Evolutionary conservation across 35 echinoderm and acorn worm genomes (phyloP).

Genomic region (Ptychodera flava): DNA sequence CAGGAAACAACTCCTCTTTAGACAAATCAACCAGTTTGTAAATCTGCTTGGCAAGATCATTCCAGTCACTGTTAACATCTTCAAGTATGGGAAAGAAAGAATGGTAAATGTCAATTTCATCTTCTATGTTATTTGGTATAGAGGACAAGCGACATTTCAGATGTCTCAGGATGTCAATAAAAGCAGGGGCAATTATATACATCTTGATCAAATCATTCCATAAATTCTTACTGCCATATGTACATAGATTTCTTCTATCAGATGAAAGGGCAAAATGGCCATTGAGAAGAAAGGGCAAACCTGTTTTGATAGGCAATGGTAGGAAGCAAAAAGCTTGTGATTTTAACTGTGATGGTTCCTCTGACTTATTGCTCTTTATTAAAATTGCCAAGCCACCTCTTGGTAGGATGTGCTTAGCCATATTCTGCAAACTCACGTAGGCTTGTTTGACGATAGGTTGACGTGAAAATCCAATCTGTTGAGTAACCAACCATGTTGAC

Average conservation of each 20-base stretch:
- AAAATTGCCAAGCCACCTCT: not conserved
- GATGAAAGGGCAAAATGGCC: conserved; percentile 57
- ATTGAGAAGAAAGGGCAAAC: conserved; percentile 50
- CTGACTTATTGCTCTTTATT: not conserved
- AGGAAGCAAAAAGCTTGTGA: conserved; percentile 41
- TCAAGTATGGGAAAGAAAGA: not conserved
- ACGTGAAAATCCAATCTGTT: conserved; percentile 13
- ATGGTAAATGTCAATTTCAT: not conserved
- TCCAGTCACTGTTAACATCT: not conserved
- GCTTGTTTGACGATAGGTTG: not conserved
- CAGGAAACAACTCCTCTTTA: not conserved
- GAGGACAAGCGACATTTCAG: not conserved
- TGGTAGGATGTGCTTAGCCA: not conserved
- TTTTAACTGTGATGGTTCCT: not conserved
- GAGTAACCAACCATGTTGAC: conserved; percentile 31
- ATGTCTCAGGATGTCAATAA: not conserved
- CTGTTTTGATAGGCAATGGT: conserved; percentile 40
- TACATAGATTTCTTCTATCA: conserved; percentile 44
- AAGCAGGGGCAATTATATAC: conserved; percentile 45
- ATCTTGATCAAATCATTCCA: conserved; percentile 52
- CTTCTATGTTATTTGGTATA: not conserved
- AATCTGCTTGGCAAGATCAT: not conserved
- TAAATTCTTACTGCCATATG: conserved; percentile 24
- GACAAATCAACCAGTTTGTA: not conserved
- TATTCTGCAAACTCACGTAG: not conserved